Base-by-base conservation (phyloP, 64 coral and sea anemone genomes). In the Pocillopora damicornis region DNA sequence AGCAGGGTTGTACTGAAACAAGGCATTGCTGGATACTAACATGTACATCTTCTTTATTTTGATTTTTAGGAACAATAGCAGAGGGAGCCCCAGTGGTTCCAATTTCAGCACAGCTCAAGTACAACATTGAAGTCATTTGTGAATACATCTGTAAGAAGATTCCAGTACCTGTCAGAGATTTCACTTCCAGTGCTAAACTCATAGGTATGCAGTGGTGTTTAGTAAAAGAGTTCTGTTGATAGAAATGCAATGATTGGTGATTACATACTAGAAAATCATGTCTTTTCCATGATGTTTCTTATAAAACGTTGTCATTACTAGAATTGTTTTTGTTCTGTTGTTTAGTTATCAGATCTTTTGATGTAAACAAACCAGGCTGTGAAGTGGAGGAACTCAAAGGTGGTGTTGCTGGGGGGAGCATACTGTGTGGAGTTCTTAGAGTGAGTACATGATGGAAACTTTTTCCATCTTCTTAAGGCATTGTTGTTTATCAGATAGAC, bases 111-210 rank as follows among this genome's bases (percentile, higher is more conserved):
- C 96, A 98, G 75, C 90, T 98, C 38, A 98, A 98, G 74, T 98
- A 98, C 96, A 98, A 98, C 79, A 98, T 98, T 60, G 96, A 98
- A 85, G 96, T 98, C 30, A 98, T 98, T 13, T 98, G 96, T 91
- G 96, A 98, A 92, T 98, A 92, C 69, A 98, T 98, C 23, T 95
- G 93, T 68, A 98, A 94, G 45, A 98, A 98, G 30, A 98, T 98
- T 30, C 96, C 96, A 18, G 92, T 98, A 6, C 96, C 96, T 60
- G 56, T 95, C 34, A 87, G 96, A 87, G 90, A 98, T 76, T 98
- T 98, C 35, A 95, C 88, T 0, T 98, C 96, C 60, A 91, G 92
- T 80, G 93, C 96, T 75, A 94, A 93, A 72, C 93, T 98, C 58
- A 98, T 98, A 84, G 96, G 96, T 98, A 61, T 80, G 93, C 26